These are phyloP conservation scores for Pollenia angustigena DNA, from an alignment of 2,888 invertebrate genomes.

Conservation along the genomic window DNA sequence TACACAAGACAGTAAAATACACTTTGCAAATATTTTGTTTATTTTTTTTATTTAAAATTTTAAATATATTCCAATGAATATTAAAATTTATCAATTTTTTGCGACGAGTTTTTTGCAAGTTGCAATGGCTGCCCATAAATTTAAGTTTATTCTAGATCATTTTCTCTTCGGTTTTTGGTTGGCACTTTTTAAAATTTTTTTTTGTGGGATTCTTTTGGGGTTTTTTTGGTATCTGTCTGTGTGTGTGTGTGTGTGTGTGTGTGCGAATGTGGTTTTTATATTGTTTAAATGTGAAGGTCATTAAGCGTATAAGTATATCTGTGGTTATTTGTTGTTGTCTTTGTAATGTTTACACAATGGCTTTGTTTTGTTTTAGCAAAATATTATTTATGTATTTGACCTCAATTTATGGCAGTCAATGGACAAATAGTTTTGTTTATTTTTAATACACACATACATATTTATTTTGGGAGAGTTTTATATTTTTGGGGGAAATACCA, in stretches of 20 bases:
- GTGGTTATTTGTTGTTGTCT: slow-evolving; percentile 11
- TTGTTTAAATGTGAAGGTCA: slow-evolving; percentile 40
- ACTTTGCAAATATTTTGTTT: slow-evolving; percentile 1
- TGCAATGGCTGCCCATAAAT: slow-evolving; percentile 41
- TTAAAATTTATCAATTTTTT: slow-evolving; percentile 23
- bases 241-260: background rate
- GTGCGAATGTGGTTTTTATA: background rate
- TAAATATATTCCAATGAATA: slow-evolving; percentile 20
- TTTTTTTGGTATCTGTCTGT: background rate
- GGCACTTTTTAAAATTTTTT: background rate
- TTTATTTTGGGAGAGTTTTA: background rate
- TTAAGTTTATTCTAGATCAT: slow-evolving; percentile 3
- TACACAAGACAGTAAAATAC: background rate
- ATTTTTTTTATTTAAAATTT: background rate
- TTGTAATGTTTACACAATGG: slow-evolving; percentile 12
- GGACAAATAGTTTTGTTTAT: slow-evolving; percentile 34
- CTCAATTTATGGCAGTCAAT: slow-evolving; percentile 51
- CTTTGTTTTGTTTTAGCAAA: slow-evolving; percentile 32
- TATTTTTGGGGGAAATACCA: background rate
- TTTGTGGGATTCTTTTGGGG: background rate
- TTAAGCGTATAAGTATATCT: slow-evolving; percentile 36
- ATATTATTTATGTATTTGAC: slow-evolving; percentile 58
- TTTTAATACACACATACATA: background rate
- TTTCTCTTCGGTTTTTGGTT: background rate
- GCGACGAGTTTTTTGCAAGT: background rate